Evolutionary conservation across 2,797 vertebrate species (phyloP).

Genomic region (Sphenopsis melanotis): DNA sequence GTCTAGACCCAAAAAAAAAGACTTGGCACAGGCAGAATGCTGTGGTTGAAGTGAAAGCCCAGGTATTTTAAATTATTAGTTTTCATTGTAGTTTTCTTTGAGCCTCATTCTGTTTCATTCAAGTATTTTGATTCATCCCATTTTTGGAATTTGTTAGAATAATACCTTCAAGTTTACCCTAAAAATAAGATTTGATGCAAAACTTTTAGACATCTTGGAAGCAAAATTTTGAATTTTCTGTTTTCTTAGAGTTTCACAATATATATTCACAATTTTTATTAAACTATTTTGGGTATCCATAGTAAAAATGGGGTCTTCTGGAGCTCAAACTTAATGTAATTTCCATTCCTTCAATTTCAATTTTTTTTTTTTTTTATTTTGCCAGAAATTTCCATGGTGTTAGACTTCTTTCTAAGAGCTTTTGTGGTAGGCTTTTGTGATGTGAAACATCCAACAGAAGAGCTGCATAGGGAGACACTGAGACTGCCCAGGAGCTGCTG

Average conservation of each 20-base stretch:
- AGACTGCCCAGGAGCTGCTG: neutral
- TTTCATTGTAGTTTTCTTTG: neutral
- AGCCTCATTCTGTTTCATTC: neutral
- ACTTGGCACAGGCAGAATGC: neutral
- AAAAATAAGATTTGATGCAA: neutral
- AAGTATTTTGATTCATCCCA: neutral
- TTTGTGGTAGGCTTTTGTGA: neutral
- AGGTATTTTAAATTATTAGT: neutral
- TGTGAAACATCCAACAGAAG: neutral
- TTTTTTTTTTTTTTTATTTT: neutral
- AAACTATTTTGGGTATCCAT: fast-evolving
- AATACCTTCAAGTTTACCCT: neutral
- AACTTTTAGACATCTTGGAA: neutral
- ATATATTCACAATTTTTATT: neutral
- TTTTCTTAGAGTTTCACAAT: neutral
- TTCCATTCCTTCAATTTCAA: neutral
- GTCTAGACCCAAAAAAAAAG: neutral
- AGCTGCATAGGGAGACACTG: neutral
- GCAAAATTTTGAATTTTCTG: neutral
- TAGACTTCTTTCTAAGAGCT: neutral
- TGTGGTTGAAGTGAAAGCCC: neutral
- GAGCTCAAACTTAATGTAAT: neutral
- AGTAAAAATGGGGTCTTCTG: neutral
- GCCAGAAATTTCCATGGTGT: neutral
- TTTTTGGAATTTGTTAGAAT: neutral